Conservation (phyloP, 2,797 vertebrate species). For the Dallia pectoralis region DNA sequence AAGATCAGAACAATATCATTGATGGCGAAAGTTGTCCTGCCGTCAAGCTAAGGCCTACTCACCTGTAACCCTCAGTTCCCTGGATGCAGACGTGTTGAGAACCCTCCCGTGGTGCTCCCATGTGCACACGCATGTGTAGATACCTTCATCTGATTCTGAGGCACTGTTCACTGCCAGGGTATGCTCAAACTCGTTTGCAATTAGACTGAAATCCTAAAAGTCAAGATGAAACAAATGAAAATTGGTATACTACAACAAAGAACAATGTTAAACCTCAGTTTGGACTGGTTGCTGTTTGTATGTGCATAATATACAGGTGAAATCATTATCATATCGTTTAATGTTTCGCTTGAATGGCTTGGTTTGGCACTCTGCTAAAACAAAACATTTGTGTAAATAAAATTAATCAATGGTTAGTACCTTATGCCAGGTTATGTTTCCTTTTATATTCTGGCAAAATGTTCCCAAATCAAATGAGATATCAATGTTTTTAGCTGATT, state of each 20-base stretch:
- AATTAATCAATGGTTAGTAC: background rate
- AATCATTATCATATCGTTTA: too few species aligned
- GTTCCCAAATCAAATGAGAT: background rate
- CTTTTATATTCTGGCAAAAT: background rate
- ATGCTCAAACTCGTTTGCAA: background rate
- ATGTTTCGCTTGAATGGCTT: too few species aligned
- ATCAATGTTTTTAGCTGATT: background rate
- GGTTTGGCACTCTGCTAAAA: background rate
- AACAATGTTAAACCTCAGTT: background rate
- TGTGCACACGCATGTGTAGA: constrained; percentile 7
- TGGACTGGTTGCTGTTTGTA: too few species aligned
- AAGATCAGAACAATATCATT: too few species aligned
- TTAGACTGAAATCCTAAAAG: background rate
- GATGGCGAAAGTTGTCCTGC: background rate
- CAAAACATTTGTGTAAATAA: background rate
- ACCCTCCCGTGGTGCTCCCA: background rate
- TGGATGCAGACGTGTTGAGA: constrained; percentile 1
- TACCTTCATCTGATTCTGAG: background rate
- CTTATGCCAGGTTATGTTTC: background rate
- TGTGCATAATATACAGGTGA: too few species aligned
- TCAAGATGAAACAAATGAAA: background rate
- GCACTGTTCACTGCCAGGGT: background rate
- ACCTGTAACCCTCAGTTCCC: background rate
- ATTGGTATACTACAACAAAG: too few species aligned
- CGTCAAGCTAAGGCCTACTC: background rate